A percentile compares a stretch with the other conserved stretches of the same genome.
Conservation (phyloP, 2,888 invertebrate genomes). For the Caenorhabditis virilis region DNA sequence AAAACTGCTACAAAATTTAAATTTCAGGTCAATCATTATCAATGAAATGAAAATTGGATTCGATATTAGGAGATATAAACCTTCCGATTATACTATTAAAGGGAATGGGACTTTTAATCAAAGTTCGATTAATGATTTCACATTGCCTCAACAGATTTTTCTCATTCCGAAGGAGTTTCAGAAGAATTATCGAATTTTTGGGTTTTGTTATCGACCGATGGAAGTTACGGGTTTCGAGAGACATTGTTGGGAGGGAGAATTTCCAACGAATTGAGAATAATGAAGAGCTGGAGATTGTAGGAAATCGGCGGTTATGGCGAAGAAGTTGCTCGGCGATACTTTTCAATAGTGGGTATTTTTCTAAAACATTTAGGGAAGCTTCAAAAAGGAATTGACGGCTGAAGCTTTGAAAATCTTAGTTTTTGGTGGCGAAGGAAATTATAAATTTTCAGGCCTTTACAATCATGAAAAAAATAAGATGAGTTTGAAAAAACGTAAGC, state of each 20-base stretch:
- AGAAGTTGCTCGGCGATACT: slow-evolving; percentile 4
- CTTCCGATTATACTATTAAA: slow-evolving; percentile 6
- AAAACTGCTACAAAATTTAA: neutral
- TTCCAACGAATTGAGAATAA: neutral
- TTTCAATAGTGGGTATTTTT: slow-evolving; percentile 7
- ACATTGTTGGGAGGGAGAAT: slow-evolving; percentile 9
- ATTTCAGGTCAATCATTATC: neutral
- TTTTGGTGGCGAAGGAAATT: too few relatives aligned
- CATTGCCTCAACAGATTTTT: slow-evolving; percentile 17
- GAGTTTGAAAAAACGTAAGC: too few relatives aligned
- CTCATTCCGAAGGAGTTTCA: slow-evolving; percentile 9
- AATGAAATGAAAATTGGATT: slow-evolving; percentile 13
- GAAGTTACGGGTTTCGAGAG: slow-evolving; percentile 1
- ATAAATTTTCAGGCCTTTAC: too few relatives aligned
- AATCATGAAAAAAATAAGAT: too few relatives aligned
- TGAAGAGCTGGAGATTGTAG: slow-evolving; percentile 11
- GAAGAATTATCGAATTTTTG: slow-evolving; percentile 3
- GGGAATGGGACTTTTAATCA: slow-evolving; percentile 21
- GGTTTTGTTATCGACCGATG: slow-evolving; percentile 23
- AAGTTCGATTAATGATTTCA: slow-evolving; percentile 21
- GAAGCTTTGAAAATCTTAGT: too few relatives aligned
- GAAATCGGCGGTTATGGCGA: slow-evolving; percentile 15
- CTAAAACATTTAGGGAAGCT: neutral
- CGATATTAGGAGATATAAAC: slow-evolving; percentile 13
- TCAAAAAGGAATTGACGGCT: neutral